Evolutionary conservation across 2,888 invertebrate genomes (phyloP).

Genomic region (Agrochola lychnidis): DNA sequence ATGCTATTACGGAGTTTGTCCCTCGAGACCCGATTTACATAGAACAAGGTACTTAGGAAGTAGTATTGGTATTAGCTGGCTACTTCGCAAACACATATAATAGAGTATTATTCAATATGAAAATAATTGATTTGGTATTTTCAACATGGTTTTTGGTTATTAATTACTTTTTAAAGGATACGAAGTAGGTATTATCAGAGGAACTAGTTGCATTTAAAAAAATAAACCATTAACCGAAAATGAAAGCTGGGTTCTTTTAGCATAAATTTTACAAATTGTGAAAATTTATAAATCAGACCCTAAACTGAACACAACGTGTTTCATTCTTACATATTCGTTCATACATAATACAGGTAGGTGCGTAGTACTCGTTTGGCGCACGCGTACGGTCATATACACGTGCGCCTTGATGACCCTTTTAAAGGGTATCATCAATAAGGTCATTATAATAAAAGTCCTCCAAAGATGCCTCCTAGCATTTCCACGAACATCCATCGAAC

Average conservation of each 20-base stretch:
- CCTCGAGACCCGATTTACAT: slow-evolving; percentile 64
- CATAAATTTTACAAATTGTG: neutral
- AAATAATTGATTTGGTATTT: slow-evolving; percentile 2
- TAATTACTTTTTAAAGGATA: neutral
- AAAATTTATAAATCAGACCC: neutral
- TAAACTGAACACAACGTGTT: too few species aligned
- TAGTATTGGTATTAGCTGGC: slow-evolving; percentile 31
- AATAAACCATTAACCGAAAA: neutral
- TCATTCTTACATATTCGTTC: neutral
- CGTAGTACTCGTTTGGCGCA: too few species aligned
- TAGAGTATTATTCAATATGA: slow-evolving; percentile 16
- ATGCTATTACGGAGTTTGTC: slow-evolving; percentile 48
- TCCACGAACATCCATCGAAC: neutral
- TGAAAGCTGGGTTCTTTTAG: too few species aligned
- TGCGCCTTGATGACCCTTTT: neutral
- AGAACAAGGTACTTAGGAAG: slow-evolving; percentile 54
- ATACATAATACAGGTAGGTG: too few species aligned
- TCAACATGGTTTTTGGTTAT: neutral
- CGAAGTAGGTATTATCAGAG: neutral
- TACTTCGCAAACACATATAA: slow-evolving; percentile 14
- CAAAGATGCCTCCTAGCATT: neutral
- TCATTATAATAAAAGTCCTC: neutral
- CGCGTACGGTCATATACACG: too few species aligned
- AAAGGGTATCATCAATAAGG: slow-evolving; percentile 5
- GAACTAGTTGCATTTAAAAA: neutral